These are phyloP conservation scores for Caenorhabditis macrosperma DNA, from an alignment of 2,888 invertebrate genomes.

Conservation along the genomic window DNA sequence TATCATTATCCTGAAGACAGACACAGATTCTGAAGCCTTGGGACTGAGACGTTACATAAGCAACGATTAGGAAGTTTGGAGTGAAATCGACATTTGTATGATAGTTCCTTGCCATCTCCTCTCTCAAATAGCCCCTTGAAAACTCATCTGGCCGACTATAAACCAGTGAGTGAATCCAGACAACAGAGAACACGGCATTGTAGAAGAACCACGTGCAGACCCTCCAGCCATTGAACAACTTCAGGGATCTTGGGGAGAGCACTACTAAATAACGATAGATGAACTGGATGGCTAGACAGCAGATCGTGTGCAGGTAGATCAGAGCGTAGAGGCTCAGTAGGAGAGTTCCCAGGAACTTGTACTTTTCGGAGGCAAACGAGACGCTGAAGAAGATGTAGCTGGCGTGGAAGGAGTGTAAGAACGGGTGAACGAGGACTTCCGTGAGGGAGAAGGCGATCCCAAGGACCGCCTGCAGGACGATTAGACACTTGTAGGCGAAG, in stretches of 20 bases:
- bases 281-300: conserved; percentile 22
- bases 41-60: too few species aligned
- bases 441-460: conserved; percentile 7
- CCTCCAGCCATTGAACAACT: not conserved
- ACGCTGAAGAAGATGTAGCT: conserved; percentile 3
- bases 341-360: not conserved
- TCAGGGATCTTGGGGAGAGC: not conserved
- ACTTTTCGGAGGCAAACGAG: not conserved
- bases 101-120: not conserved
- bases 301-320: not conserved
- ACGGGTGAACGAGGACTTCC: conserved; percentile 4
- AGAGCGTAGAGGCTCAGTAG: not conserved
- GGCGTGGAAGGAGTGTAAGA: conserved; percentile 12
- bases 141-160: not conserved
- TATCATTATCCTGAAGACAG: not conserved
- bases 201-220: not conserved
- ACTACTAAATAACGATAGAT: conserved; percentile 10
- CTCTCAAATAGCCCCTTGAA: not conserved
- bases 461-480: not conserved
- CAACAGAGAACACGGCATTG: not conserved
- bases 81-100: too few species aligned
- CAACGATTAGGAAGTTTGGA: too few species aligned
- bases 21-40: too few species aligned
- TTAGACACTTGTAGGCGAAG: conserved; percentile 5
- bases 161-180: not conserved